Evolutionary conservation across 2,113 vertebrate species (phyloP), one percentile per base, ranked within the genome.

Genomic region (Microcebus jonahi): DNA sequence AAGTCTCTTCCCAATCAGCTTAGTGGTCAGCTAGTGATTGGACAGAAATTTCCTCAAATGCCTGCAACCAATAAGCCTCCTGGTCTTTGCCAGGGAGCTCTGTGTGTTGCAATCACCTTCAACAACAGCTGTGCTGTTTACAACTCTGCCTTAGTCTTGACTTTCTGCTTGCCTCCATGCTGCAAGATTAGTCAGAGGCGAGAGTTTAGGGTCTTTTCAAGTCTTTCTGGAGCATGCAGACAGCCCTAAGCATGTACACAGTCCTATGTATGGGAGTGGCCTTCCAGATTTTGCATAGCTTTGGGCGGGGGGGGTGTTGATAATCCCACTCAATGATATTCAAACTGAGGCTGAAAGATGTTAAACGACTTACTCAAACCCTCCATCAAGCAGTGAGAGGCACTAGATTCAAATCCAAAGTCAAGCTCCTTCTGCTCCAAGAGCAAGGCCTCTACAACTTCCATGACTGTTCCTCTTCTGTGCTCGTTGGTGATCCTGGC

Each of bases 241-340:
- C 10, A 29, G 11, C 8, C 45, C 7, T 20, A 61, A 11, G 9
- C 6, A 13, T 17, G 9, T 7, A 0, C 29, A 36, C 11, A 13
- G 10, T 31, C 63, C 48, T 70, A 12, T 18, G 29, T 59, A 31
- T 12, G 15, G 6, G 1, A 0, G 1, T 17, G 8, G 23, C 3
- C 36, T 71, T 94, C 71, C 61, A 15, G 61, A 82, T 77, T 82
- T 50, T 67, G 18, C 17, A 48, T 25, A 21, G 0, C 27, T 79
- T 83, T 48, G 13, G n/a, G n/a, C n/a, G n/a, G 34, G 10, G 10
- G 42, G 34, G 14, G 15, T 65, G 39, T 59, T 79, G 63, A 75
- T 53, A 65, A 67, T n/a, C 7, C 25, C 21, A 73, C 25, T 87
- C 17, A 70, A 1, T 68, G 20, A 50, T 88, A 11, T 55, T 53